Evolutionary conservation across 2,797 vertebrate genomes (phyloP), one percentile per base, ranked within the genome.

Genomic region (Brachyrhaphis roseni): DNA sequence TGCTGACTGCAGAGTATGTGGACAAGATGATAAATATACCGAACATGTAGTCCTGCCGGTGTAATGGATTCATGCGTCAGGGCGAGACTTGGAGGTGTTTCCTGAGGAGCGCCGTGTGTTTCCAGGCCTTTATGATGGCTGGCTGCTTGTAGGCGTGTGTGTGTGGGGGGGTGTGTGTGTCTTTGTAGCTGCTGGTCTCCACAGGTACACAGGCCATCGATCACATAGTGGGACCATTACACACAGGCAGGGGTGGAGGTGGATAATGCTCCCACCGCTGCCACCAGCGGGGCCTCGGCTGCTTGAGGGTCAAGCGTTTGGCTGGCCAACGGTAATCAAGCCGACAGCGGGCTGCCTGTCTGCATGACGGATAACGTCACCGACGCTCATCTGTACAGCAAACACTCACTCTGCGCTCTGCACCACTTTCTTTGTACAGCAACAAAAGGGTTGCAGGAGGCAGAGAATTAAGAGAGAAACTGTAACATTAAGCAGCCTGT

Each of bases 141-240:
- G 41, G 16, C 57, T 83, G 74, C 43, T 81, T 81, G 85, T 85
- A 41, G 84, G 78, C 0, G 57, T 28, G 55, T 12, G 53, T 55
- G 53, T 55, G 53, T 74, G 78, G 75, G 73, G 76, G 80, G 68
- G 83, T 53, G 78, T 82, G 86, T 80, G 34, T 84, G 82, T 47
- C 74, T 90, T 76, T 79, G 81, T 81, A 74, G 85, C 87, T 86
- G 88, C 86, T 59, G 88, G 88, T 89, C 90, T 91, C 89, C 91
- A 91, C 92, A 93, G 91, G 92, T 93, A 89, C 86, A 88, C 86
- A 87, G 87, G 88, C 92, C 93, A 94, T 94, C 93, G 92, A 95
- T 95, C 92, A 93, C 89, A 78, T 79, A 59, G 83, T 15, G 84
- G 66, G 81, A 89, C 92, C 93, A 93, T 94, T 93, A 94, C 83